Conservation (phyloP, 2,888 invertebrate genomes). For the Agrotis puta region DNA sequence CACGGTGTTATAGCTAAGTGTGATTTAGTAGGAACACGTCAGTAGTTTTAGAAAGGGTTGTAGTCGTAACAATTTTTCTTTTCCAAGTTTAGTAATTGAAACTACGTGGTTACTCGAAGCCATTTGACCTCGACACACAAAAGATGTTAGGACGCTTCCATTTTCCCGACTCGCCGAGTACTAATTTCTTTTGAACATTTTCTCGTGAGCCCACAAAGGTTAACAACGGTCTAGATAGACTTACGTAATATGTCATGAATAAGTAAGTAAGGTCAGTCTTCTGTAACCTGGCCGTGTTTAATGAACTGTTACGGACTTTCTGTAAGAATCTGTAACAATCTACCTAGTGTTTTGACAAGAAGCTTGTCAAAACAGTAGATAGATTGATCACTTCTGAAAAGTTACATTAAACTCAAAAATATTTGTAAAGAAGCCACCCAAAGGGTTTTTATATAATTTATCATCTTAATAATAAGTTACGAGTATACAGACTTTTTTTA, state of each 20-base stretch:
- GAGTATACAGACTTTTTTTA: no score
- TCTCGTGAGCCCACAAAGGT: slow-evolving; percentile 23
- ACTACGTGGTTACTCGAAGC: neutral
- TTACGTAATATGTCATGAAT: neutral
- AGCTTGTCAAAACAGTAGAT: neutral
- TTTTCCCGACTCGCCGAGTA: slow-evolving; percentile 31
- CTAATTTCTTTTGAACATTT: slow-evolving; percentile 45
- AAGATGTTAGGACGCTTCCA: slow-evolving; percentile 17
- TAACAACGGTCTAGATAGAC: slow-evolving; percentile 21
- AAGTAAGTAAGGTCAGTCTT: neutral
- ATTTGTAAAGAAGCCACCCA: no score
- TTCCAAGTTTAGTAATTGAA: neutral
- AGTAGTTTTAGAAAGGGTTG: neutral
- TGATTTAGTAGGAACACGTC: neutral
- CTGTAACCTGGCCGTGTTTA: neutral
- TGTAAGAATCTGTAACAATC: no score
- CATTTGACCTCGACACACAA: slow-evolving; percentile 9
- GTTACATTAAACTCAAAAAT: no score
- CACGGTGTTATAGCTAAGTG: neutral
- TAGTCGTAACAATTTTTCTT: neutral
- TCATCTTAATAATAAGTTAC: no score
- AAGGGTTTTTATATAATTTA: no score
- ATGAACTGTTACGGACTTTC: slow-evolving; percentile 1
- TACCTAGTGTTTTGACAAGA: no score
- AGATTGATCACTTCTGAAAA: no score